Evolutionary conservation across 2,113 vertebrate genomes (phyloP), one percentile per base, ranked within the genome.

Genomic region (Apus apus): DNA sequence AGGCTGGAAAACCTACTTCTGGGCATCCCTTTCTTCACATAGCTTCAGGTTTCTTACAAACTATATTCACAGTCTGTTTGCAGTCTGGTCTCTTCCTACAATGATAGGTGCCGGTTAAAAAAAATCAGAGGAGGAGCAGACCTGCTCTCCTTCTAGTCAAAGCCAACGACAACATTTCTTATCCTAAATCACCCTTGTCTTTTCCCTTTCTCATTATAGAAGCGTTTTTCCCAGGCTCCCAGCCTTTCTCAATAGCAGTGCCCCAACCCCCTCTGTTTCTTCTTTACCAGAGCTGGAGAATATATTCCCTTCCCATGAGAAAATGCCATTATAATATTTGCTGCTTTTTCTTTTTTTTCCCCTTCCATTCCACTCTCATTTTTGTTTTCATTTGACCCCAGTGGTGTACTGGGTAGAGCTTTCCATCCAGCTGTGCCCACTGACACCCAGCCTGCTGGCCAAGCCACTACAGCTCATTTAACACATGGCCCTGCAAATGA

Each of bases 101-200:
- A 78, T 40, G 73, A 92, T 87, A 96, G 96, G 80, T 96, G 89
- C 56, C 3, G 1, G 83, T 89, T 90, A 78, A 93, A 94, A 94
- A 85, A 86, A 43, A 62, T 65, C 68, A 51, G 68, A 89, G 56
- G 86, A 93, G 83, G 54, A 90, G 58, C 45, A 90, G 86, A 96
- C 93, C 93, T 96, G 90, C 65, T 91, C 50, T 86, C 90, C 62
- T 68, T 81, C 92, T 78, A 94, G 88, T 66, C 4, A 27, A 95
- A 96, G 93, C 92, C 96, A 97, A 96, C 0, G 29, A 96, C 93
- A 96, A 96, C 86, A 97, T 90, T 94, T 93, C 92, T 95, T 96
- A 96, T 96, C 94, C 96, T 95, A 96, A 94, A 97, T 96, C 95
- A 96, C 84, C 50, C 94, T 90, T 84, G 85, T 96, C 93, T 93